Conservation (phyloP, 2,797 vertebrate genomes). For the Tapirus indicus region DNA sequence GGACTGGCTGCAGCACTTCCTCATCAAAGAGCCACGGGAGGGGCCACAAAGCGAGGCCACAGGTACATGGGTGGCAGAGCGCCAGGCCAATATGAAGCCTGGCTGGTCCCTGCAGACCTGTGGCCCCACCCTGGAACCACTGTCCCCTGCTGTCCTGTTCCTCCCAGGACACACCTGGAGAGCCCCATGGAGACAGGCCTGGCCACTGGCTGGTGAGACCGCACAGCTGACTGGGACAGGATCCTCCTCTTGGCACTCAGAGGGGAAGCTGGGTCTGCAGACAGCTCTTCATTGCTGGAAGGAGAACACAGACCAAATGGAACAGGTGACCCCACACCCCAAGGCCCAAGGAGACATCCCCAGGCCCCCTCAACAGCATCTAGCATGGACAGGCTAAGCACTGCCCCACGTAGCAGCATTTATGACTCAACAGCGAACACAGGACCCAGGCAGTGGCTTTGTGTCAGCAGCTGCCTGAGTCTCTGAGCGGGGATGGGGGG, state of each 20-base stretch:
- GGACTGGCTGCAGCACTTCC: no score
- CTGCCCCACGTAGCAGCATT: accelerated
- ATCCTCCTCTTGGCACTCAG: conserved; percentile 94
- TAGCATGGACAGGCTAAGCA: background rate
- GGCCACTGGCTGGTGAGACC: conserved; percentile 97
- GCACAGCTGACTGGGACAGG: conserved; percentile 96
- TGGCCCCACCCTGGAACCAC: background rate
- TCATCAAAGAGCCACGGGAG: background rate
- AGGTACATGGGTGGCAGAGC: background rate
- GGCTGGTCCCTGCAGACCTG: background rate
- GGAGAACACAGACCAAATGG: background rate
- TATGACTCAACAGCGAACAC: accelerated
- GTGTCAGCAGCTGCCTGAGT: accelerated
- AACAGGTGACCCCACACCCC: background rate
- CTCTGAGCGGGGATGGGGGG: no score
- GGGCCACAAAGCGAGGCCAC: no score
- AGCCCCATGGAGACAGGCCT: conserved; percentile 93
- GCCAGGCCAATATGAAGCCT: accelerated
- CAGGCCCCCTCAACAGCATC: accelerated
- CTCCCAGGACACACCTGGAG: conserved; percentile 89
- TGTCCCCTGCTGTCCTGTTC: background rate
- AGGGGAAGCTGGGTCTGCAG: conserved; percentile 88
- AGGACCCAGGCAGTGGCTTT: accelerated
- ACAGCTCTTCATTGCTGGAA: conserved; percentile 89
- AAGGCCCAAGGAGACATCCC: background rate